A percentile compares a stretch with the other conserved stretches of the same genome.
Evolutionary conservation across 2,797 vertebrate species (phyloP).

Genomic region (Anisognathus igniventris): DNA sequence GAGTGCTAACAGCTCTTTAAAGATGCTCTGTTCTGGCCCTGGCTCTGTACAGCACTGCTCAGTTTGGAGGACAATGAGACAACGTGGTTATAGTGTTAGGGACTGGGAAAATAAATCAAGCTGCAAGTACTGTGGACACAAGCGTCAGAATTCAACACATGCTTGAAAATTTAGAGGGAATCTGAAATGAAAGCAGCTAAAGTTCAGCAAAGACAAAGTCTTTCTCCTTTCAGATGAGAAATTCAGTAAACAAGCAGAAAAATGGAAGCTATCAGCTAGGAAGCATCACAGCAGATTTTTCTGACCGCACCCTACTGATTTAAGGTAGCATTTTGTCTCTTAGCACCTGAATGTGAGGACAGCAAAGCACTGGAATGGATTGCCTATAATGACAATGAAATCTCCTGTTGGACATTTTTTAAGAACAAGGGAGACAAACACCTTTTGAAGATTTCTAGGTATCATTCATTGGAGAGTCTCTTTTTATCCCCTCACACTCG

Average conservation of each 20-base stretch:
- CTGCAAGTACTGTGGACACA: neutral
- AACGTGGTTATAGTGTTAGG: neutral
- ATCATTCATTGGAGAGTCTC: neutral
- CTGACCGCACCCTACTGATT: neutral
- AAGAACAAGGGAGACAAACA: neutral
- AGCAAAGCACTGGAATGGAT: neutral
- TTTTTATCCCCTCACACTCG: neutral
- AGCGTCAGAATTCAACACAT: neutral
- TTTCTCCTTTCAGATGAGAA: neutral
- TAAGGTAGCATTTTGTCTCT: neutral
- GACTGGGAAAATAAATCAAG: neutral
- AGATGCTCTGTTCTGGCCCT: neutral
- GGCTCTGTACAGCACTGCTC: neutral
- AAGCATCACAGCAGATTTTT: neutral
- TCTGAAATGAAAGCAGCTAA: neutral
- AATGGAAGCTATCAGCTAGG: neutral
- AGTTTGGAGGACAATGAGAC: fast-evolving
- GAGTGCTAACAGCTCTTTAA: neutral
- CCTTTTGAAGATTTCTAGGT: neutral
- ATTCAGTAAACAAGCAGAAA: neutral
- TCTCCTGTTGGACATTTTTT: neutral
- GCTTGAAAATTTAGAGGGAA: neutral
- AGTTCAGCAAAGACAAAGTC: neutral
- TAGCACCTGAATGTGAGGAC: neutral
- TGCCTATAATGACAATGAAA: neutral